Percentiles rank a stretch among this genome's conserved stretches.
phyloP scores from a whole-genome alignment of 2,113 vertebrate genomes.

The Pterocles burchelli region DNA sequence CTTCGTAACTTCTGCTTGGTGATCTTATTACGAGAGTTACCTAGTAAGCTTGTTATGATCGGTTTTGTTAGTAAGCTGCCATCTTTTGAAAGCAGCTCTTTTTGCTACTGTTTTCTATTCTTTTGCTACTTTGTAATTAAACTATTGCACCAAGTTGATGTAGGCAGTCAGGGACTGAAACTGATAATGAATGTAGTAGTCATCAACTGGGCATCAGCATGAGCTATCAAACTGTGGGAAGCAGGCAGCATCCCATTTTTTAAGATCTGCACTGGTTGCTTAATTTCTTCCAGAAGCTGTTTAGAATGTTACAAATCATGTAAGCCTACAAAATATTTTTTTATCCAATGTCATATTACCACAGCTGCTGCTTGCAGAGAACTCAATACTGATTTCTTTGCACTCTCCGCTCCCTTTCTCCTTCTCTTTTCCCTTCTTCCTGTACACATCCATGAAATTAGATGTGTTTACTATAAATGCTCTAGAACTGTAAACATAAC shows the following conservation, averaged over 20 bases:
- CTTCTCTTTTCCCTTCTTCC: neutral
- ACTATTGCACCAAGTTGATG: neutral
- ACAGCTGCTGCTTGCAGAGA: neutral
- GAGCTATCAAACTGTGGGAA: neutral
- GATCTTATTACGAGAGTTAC: neutral
- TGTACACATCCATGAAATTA: neutral
- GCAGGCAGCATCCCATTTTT: neutral
- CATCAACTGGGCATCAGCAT: neutral
- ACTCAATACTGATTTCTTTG: neutral
- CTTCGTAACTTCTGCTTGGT: neutral
- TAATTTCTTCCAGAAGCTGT: slow-evolving; percentile 3
- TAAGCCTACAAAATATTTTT: neutral
- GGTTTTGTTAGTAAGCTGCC: neutral
- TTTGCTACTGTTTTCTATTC: neutral
- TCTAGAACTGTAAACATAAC: neutral
- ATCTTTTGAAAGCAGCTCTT: neutral
- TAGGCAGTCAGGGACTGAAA: neutral
- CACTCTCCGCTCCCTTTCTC: neutral
- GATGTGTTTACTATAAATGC: neutral
- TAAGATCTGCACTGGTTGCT: neutral
- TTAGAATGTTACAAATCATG: neutral
- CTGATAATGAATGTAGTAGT: neutral
- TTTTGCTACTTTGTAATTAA: neutral
- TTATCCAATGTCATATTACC: neutral
- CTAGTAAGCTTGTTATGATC: neutral